Evolutionary conservation across 2,113 vertebrate genomes (phyloP).

Genomic region (Eurypyga helias): DNA sequence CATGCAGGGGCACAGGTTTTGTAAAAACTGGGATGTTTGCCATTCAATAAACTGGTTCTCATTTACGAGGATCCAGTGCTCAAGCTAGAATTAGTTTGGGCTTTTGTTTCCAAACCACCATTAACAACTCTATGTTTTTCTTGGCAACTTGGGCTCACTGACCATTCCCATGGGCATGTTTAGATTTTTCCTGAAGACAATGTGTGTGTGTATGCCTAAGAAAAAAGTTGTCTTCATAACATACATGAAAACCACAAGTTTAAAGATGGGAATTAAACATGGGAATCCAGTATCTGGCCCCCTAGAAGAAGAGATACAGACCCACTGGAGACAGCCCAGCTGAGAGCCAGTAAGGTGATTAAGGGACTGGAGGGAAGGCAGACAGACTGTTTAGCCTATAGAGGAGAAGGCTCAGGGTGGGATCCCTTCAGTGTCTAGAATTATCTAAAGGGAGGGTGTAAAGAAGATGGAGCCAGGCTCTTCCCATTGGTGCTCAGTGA

Average conservation of each 20-base stretch:
- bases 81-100: neutral
- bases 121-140: neutral
- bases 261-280: neutral
- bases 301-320: neutral
- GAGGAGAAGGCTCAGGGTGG: neutral
- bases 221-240: neutral
- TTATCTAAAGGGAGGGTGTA: too few relatives aligned
- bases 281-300: neutral
- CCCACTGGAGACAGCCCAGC: neutral
- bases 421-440: neutral
- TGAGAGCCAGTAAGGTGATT: neutral
- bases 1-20: neutral
- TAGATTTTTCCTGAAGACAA: neutral
- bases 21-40: neutral
- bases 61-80: neutral
- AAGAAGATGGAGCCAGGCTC: neutral
- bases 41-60: neutral
- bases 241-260: neutral
- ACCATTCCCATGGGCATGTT: neutral
- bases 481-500: neutral
- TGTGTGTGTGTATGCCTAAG: rapidly evolving
- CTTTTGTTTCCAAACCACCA: neutral
- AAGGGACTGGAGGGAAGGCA: neutral
- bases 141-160: neutral
- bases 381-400: neutral